Evolutionary conservation across 2,888 invertebrate genomes (phyloP).

Genomic region (Stegophylla sp.): DNA sequence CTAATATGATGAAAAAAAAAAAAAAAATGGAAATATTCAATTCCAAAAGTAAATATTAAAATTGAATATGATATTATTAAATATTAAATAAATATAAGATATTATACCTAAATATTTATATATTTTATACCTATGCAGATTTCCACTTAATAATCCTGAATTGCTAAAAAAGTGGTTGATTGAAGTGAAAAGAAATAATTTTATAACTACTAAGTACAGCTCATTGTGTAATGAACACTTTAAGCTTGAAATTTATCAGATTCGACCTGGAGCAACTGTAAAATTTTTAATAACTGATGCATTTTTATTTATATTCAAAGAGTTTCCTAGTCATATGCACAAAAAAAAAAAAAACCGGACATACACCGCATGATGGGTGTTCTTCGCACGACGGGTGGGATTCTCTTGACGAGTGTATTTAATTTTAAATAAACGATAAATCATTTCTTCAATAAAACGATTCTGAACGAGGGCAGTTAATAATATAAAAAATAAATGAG

Average conservation of each 20-base stretch:
- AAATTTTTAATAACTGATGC: not conserved
- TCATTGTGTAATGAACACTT: slow-evolving; percentile 11
- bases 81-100: no score
- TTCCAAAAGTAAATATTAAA: not conserved
- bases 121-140: not conserved
- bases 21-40: not conserved
- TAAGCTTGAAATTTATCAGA: not conserved
- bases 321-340: not conserved
- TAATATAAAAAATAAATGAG: no score
- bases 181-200: not conserved
- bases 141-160: slow-evolving; percentile 18
- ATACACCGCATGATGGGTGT: no score
- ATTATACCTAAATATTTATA: not conserved
- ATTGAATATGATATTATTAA: no score
- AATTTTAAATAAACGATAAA: no score
- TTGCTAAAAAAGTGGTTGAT: slow-evolving; percentile 3
- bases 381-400: no score
- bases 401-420: no score
- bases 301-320: slow-evolving; percentile 15
- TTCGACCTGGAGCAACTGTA: not conserved
- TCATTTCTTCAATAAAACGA: no score
- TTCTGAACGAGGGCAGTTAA: no score
- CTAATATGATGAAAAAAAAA: not conserved
- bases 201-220: not conserved
- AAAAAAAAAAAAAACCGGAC: no score